Evolutionary conservation across 1,140 invertebrate species (phyloP), one percentile per base, ranked within the genome.

Genomic region (Coenobita brevimanus): DNA sequence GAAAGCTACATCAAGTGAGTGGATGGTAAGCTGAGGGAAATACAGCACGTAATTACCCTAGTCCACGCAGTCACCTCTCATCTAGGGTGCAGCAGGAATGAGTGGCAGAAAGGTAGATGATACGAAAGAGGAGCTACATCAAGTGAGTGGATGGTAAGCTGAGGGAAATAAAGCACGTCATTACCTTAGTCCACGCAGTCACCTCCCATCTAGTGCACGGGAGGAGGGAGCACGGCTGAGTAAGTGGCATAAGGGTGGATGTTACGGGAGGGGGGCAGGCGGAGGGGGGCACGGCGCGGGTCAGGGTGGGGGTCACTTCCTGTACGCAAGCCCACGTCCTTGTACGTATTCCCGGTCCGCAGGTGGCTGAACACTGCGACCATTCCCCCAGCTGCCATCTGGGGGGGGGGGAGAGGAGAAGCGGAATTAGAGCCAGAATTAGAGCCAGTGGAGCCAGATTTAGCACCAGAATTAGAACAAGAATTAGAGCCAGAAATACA

Each of bases 331-430:
- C 81, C 80, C 80, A 83, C n/a, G 88, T 83, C 64, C 88, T 76
- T 24, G 60, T 89, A 80, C 78, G 83, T 17, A 83, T 8, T 13
- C 88, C 88, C 1, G 88, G 76, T 3, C 88, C 88, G 38, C 88
- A 89, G 41, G 82, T 84, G 38, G 76, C 75, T 1, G 88, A 89
- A 33, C 88, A 89, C 62, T 78, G 88, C 8, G 88, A 89, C 88
- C 88, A 89, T 73, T 89, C 88, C 3, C 88, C 88, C 15, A 89
- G 82, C 75, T 80, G 75, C 88, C 88, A 89, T 46, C 88, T 89
- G 81, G 38, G 3, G 60, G 46, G 33, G 43, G n/a, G 62, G 43
- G 30, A 27, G 2, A 50, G 41, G 6, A 46, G 30, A 13, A 67
- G 10, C 30, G 8, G 46, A 2, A 30, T 1, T 27, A n/a, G n/a